Conservation (phyloP, 2,797 vertebrate genomes). For the Hafferia zeledoni region DNA sequence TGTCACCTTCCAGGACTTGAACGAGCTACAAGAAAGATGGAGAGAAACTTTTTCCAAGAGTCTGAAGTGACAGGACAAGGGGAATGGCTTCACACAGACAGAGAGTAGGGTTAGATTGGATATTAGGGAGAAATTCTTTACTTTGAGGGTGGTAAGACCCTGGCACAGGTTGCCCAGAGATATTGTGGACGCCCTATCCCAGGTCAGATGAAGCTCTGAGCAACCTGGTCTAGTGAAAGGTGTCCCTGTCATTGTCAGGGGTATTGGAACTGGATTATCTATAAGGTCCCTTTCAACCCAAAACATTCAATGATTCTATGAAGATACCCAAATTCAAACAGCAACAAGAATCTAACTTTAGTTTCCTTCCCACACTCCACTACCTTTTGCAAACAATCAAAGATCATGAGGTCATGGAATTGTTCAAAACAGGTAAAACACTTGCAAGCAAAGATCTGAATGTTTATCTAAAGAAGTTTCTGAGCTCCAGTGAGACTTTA, state of each 20-base stretch:
- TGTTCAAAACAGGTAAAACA: not conserved
- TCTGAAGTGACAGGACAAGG: not conserved
- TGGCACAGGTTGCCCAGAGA: not conserved
- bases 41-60: not conserved
- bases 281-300: not conserved
- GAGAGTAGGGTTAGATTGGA: not conserved
- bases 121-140: fast-evolving
- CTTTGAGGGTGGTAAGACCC: not conserved
- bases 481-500: not conserved
- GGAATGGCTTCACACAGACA: not conserved
- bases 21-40: not conserved
- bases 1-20: not conserved
- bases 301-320: fast-evolving
- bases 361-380: not conserved
- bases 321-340: not conserved
- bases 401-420: not conserved
- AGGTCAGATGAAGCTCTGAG: not conserved
- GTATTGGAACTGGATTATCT: fast-evolving
- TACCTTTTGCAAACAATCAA: not conserved
- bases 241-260: not conserved
- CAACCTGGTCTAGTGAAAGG: not conserved
- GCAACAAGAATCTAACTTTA: not conserved
- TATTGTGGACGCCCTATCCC: not conserved
- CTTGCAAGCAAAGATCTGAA: not conserved
- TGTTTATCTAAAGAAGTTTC: not conserved